These are phyloP conservation scores for Lordiphosa clarofinis DNA, from an alignment of 1,140 invertebrate species.

Conservation along the genomic window DNA sequence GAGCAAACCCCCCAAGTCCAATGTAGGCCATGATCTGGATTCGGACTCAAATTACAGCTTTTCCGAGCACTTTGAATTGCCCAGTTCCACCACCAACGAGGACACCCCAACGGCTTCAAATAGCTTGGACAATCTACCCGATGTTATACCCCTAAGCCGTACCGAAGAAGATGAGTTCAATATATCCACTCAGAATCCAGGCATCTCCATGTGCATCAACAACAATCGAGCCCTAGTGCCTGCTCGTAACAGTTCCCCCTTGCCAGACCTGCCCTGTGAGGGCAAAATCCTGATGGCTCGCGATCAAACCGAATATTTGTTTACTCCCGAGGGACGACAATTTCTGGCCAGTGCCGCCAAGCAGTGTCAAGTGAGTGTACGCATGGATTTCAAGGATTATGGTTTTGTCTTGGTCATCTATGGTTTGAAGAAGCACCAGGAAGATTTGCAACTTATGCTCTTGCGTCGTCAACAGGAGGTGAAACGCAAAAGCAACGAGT, in stretches of 20 bases:
- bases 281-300: slow-evolving; percentile 80
- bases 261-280: slow-evolving; percentile 49
- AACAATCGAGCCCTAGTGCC: background rate
- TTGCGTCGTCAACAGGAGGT: slow-evolving; percentile 60
- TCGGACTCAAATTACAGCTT: slow-evolving; percentile 79
- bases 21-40: slow-evolving; percentile 43
- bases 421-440: slow-evolving; percentile 80
- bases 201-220: slow-evolving; percentile 61
- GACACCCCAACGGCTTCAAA: background rate
- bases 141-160: slow-evolving; percentile 57
- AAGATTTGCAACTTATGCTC: slow-evolving; percentile 80
- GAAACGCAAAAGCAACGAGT: slow-evolving; percentile 44
- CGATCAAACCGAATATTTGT: slow-evolving; percentile 79
- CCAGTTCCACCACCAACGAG: slow-evolving; percentile 45
- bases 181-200: slow-evolving; percentile 22
- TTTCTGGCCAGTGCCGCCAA: slow-evolving; percentile 77
- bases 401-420: slow-evolving; percentile 80
- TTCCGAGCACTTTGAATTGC: slow-evolving; percentile 71
- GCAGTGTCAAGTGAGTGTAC: slow-evolving; percentile 79
- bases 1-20: background rate
- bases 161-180: slow-evolving; percentile 1
- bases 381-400: slow-evolving; percentile 73
- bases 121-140: slow-evolving; percentile 46
- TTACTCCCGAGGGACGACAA: slow-evolving; percentile 77
- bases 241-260: background rate